phyloP scores from a whole-genome alignment of 2,797 vertebrate species.

The Picus viridis region DNA sequence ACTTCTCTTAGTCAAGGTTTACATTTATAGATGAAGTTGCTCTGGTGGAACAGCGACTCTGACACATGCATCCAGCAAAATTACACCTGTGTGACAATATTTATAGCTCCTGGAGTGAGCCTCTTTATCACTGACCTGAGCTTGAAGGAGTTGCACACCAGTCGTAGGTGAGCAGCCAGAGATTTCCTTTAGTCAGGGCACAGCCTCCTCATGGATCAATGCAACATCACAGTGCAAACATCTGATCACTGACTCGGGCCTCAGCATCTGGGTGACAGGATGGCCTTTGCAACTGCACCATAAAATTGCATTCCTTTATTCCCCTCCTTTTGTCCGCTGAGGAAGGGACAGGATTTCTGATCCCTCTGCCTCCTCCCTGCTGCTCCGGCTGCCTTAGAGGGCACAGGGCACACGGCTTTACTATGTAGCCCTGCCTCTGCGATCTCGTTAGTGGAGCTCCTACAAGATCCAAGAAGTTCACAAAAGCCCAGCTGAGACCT shows the following conservation, averaged over 20 bases:
- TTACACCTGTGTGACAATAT: conserved; percentile 50
- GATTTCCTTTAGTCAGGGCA: not conserved
- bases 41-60: conserved; percentile 49
- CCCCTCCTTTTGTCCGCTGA: not conserved
- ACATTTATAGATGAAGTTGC: conserved; percentile 56
- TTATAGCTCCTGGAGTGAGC: conserved; percentile 48
- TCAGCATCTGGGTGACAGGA: not conserved
- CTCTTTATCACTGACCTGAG: conserved; percentile 55
- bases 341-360: not conserved
- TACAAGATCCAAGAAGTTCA: not conserved
- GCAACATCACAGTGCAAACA: not conserved
- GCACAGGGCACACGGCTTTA: not conserved
- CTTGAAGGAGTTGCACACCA: not conserved
- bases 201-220: accelerated
- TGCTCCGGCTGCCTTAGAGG: not conserved
- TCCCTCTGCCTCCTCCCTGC: not conserved
- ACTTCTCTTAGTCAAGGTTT: conserved; percentile 51
- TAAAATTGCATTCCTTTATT: not conserved
- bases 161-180: not conserved
- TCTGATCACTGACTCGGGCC: not conserved
- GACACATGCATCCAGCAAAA: conserved; percentile 47
- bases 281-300: not conserved
- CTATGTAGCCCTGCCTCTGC: not conserved
- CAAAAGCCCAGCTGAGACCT: not conserved
- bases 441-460: not conserved